Evolutionary conservation across 2,888 invertebrate genomes (phyloP), one percentile per base, ranked within the genome.

Genomic region (Limnephilus lunatus): DNA sequence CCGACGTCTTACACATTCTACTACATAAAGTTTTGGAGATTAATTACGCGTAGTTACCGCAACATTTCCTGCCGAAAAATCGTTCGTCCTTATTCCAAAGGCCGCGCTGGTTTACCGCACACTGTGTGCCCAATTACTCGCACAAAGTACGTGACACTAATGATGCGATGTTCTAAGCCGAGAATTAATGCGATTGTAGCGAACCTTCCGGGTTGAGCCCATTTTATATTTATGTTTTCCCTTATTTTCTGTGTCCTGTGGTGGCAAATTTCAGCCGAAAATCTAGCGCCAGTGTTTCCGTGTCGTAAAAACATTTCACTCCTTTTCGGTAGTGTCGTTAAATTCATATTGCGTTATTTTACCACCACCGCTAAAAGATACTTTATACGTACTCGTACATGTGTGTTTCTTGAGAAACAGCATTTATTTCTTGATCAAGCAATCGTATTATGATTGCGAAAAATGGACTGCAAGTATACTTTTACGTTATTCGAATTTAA

Each of bases 111-210:
- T 81, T 88, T 68, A 80, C 88, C 88, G 80, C 88, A 88, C 68
- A 80, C 88, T 39, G 88, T 32, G 88, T 25, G 35, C 80, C 68
- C 88, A 80, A 68, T 88, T 80, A 88, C 88, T 80, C 68, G n/a
- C 30, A 25, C 80, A 39, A 39, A 86, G 68, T 68, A 80, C 31
- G 35, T 35, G 88, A 88, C 88, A 35, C 68, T 68, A 88, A 88
- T 88, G 80, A 68, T n/a, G 88, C 80, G 88, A 88, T 88, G 88
- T 68, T 88, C 88, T 35, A 32, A 25, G 88, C 80, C 80, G 88
- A 32, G 87, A 80, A 88, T 88, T 88, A 88, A 88, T 88, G 68
- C 35, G 88, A 88, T 88, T 68, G 68, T 80, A 88, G 39, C 19
- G 31, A 88, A 68, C 88, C 88, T 88, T 88, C 88, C 88, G 88